A percentile compares a stretch with the other conserved stretches of the same genome.
These are phyloP conservation scores for Zygogramma bicolorata DNA, from an alignment of 2,888 invertebrate genomes.

Conservation along the genomic window DNA sequence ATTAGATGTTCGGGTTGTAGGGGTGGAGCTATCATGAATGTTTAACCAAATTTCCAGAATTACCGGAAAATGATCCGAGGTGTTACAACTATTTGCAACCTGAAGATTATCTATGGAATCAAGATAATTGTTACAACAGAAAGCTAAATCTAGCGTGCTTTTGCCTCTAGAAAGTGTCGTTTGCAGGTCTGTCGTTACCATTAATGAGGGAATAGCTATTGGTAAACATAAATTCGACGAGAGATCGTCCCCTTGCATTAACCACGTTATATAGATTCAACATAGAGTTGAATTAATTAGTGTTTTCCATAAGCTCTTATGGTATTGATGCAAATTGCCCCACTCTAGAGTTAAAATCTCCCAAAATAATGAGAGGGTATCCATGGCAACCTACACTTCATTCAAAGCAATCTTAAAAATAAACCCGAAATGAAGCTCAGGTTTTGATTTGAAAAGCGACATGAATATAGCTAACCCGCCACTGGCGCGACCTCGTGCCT, in stretches of 20 bases:
- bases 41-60: not conserved
- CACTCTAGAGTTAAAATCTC: too few relatives aligned
- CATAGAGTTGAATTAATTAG: not conserved
- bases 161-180: not conserved
- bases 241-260: not conserved
- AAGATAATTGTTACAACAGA: not conserved
- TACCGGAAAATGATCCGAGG: not conserved
- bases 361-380: too few relatives aligned
- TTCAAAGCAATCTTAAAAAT: too few relatives aligned
- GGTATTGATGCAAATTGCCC: too few relatives aligned
- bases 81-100: not conserved
- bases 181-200: not conserved
- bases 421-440: too few relatives aligned
- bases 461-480: too few relatives aligned
- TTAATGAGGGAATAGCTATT: not conserved
- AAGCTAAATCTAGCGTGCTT: not conserved
- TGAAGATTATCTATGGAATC: not conserved
- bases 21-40: too few relatives aligned
- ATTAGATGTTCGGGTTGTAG: not conserved
- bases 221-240: not conserved
- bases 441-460: too few relatives aligned
- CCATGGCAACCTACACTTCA: too few relatives aligned
- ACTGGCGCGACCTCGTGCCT: too few relatives aligned
- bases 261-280: not conserved
- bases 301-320: too few relatives aligned